Evolutionary conservation across 2,888 invertebrate genomes (phyloP), one percentile per base, ranked within the genome.

Genomic region (Polyommatus iphigenia): DNA sequence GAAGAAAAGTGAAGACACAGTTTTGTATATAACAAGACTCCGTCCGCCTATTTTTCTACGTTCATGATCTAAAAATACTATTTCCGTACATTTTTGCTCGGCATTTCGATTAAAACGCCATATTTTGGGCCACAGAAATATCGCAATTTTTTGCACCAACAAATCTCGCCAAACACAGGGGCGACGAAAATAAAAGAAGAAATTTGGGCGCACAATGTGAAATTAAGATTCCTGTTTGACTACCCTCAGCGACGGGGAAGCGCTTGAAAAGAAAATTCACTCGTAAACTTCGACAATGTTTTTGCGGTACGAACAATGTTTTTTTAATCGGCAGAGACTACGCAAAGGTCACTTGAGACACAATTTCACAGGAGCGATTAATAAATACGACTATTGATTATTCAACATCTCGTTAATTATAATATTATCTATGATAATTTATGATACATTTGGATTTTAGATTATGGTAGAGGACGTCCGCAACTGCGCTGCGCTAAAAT

Each of bases 81-180:
- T 6, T 59, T 20, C 20, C 24, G 24, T 62, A 20, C 24, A 62
- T 62, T 15, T 67, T 32, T 6, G 18, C 29, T 29, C 5, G 15
- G 10, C 2, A 32, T 67, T 67, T 67, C 29, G 29, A 67, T 29
- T 29, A 32, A 29, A 67, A 67, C 67, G 29, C 67, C 32, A 67
- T 67, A 67, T 32, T 32, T 62, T 15, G 18, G 18, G 18, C 29
- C 13, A 2, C 15, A 29, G 29, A 32, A 67, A 67, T 18, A 67
- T 67, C 67, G 13, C 24, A 13, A 62, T 29, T 15, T 62, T 62
- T 32, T 29, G 29, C 67, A 67, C 29, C 29, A 24, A 18, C 62
- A 77, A 83, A 84, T 84, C 83, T 85, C 80, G 88, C 86, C 87
- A 85, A 85, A 86, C 80, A 81, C 87, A 87, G 82, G 76, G 76